phyloP scores from a whole-genome alignment of 1,140 invertebrate genomes.

The Drosophila athabasca region DNA sequence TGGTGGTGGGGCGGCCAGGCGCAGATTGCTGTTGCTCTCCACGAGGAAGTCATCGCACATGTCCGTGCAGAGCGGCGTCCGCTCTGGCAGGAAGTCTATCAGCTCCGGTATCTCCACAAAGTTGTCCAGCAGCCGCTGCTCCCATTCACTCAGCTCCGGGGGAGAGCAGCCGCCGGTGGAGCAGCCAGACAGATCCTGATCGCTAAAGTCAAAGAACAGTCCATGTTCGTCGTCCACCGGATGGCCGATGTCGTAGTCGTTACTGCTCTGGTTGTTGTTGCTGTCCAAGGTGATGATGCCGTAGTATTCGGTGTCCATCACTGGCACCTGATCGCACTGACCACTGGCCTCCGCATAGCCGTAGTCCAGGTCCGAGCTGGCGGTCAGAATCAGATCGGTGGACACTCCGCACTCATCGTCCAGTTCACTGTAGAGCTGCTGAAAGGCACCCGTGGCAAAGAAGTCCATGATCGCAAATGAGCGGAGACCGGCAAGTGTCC shows the following conservation, averaged over 20 bases:
- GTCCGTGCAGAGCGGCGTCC: constrained; percentile 83
- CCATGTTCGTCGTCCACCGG: constrained; percentile 14
- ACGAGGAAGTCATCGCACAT: constrained; percentile 83
- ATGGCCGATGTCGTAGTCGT: background rate
- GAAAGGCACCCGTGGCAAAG: constrained; percentile 79
- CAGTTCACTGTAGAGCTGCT: constrained; percentile 75
- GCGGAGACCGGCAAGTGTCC: constrained; percentile 35
- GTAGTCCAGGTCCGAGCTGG: constrained; percentile 16
- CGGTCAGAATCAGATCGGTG: background rate
- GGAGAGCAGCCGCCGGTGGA: constrained; percentile 5
- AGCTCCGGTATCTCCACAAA: constrained; percentile 79
- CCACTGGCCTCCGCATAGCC: constrained; percentile 37
- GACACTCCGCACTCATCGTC: constrained; percentile 44
- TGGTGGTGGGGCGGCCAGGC: constrained; percentile 30
- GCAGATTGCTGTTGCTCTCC: constrained; percentile 76
- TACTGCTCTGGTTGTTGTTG: constrained; percentile 27
- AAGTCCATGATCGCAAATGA: constrained; percentile 74
- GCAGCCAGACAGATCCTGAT: constrained; percentile 5
- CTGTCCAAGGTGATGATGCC: constrained; percentile 67
- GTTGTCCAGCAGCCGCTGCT: constrained; percentile 71
- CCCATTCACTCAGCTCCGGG: constrained; percentile 74
- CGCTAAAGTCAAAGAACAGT: constrained; percentile 53
- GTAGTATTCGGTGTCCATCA: constrained; percentile 53
- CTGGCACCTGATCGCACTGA: constrained; percentile 3
- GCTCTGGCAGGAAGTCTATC: constrained; percentile 81